Percentiles rank a stretch among this genome's conserved stretches.
Evolutionary conservation across 2,113 vertebrate species (phyloP).

Genomic region (Mastomys coucha): DNA sequence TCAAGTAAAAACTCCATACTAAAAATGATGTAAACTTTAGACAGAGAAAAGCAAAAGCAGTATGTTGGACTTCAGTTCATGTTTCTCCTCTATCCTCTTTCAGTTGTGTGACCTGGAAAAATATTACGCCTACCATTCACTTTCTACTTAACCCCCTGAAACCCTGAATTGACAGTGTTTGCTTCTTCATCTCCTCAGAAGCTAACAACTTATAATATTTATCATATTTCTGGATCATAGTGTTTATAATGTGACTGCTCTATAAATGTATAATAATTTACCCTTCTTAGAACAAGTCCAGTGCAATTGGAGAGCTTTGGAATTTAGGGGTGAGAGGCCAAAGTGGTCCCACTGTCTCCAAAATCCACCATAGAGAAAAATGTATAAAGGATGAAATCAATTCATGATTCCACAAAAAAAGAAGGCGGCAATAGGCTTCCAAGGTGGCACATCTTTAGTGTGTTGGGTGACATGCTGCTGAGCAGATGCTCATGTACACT

Average conservation of each 20-base stretch:
- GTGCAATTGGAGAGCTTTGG: neutral
- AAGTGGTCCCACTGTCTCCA: too few species aligned
- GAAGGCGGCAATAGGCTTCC: neutral
- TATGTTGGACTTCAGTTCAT: neutral
- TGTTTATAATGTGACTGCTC: neutral
- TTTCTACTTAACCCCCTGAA: neutral
- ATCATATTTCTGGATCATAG: neutral
- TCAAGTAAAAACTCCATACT: neutral
- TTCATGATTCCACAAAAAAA: neutral
- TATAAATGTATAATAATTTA: neutral
- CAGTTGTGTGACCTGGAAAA: neutral
- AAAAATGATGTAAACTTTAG: neutral
- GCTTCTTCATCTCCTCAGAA: neutral
- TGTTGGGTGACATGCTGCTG: neutral
- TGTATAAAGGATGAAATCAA: neutral
- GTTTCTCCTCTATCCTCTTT: neutral
- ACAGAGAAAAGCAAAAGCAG: neutral
- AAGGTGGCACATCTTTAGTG: neutral
- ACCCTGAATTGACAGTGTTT: neutral
- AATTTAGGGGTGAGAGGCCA: neutral
- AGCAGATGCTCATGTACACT: neutral
- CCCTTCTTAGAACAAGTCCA: neutral
- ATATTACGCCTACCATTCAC: neutral
- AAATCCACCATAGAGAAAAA: neutral
- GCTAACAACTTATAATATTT: neutral